These are phyloP conservation scores for Pegoplata infirma DNA, from an alignment of 2,888 invertebrate species.

Conservation along the genomic window DNA sequence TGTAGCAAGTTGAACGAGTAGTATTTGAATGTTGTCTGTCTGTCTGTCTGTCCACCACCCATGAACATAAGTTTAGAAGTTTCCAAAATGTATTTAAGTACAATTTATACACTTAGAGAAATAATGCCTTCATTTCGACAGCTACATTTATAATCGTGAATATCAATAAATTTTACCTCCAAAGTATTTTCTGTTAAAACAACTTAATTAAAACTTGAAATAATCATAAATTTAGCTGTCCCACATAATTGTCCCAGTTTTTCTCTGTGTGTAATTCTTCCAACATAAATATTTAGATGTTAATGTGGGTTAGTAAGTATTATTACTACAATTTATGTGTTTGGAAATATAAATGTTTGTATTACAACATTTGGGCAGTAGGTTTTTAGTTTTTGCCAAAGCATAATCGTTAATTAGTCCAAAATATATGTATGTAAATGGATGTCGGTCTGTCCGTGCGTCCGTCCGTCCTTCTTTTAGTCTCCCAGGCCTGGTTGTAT, in stretches of 20 bases:
- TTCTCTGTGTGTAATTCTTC: too few relatives aligned
- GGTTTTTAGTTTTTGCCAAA: conserved; percentile 60
- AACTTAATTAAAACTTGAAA: too few relatives aligned
- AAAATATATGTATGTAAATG: conserved; percentile 35
- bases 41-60: background rate
- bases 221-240: too few relatives aligned
- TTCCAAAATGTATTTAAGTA: background rate
- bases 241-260: too few relatives aligned
- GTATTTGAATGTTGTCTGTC: too few relatives aligned
- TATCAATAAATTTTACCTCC: background rate
- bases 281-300: conserved; percentile 23
- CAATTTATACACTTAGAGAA: too few relatives aligned
- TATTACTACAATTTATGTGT: conserved; percentile 51
- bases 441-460: background rate
- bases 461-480: background rate
- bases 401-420: conserved; percentile 67
- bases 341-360: conserved; percentile 33
- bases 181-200: too few relatives aligned
- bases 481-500: conserved; percentile 5
- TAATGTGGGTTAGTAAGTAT: conserved; percentile 57
- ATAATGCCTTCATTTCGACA: too few relatives aligned
- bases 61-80: background rate
- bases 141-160: background rate
- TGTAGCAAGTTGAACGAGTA: background rate
- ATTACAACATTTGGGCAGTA: conserved; percentile 51